Evolutionary conservation across 2,113 vertebrate genomes (phyloP).

Genomic region (Charadrius vociferus): DNA sequence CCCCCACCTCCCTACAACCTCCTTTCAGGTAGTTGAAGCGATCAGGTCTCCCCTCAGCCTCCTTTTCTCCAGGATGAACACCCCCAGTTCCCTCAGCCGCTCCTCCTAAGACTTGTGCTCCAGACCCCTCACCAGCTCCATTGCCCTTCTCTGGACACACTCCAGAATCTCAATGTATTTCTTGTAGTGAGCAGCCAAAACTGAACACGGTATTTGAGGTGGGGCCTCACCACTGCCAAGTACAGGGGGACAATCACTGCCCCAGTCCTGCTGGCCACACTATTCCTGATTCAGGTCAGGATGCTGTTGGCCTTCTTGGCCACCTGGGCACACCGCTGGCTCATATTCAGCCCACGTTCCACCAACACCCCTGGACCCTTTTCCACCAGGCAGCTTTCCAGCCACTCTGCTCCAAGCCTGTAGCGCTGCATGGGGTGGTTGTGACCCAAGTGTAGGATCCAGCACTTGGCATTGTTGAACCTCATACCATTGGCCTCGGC

Average conservation of each 20-base stretch:
- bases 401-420: background rate
- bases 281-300: background rate
- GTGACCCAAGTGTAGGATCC: background rate
- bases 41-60: background rate
- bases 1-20: background rate
- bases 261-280: background rate
- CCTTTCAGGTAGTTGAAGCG: background rate
- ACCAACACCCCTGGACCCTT: background rate
- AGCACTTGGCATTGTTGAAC: background rate
- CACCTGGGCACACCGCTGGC: background rate
- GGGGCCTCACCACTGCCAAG: background rate
- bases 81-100: background rate
- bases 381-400: background rate
- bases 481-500: background rate
- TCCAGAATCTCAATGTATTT: background rate
- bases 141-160: background rate
- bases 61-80: background rate
- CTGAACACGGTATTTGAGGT: background rate
- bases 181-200: background rate
- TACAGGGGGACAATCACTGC: background rate
- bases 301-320: background rate
- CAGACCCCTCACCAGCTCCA: background rate
- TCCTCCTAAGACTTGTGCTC: background rate
- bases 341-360: background rate
- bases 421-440: background rate